These are phyloP conservation scores for Lysandra bellargus DNA, from an alignment of 2,888 invertebrate species.

Conservation along the genomic window DNA sequence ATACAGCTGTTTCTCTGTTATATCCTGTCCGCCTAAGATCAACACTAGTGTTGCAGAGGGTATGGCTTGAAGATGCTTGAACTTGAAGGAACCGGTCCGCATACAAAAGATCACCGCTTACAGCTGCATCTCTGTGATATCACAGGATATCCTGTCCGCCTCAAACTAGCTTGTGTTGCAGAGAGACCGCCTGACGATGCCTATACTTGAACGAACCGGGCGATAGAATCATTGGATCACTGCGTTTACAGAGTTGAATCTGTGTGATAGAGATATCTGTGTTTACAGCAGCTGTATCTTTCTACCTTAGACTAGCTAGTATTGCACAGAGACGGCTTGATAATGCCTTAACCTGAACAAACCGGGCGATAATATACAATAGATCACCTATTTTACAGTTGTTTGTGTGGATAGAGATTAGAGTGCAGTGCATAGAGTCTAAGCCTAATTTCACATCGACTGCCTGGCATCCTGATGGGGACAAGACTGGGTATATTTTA, in stretches of 20 bases:
- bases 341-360: too few species aligned
- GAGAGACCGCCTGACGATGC: not conserved
- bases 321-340: not conserved
- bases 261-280: too few species aligned
- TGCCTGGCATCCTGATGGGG: too few species aligned
- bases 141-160: constrained; percentile 1
- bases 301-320: not conserved
- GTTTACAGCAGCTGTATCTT: not conserved
- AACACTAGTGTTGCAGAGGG: not conserved
- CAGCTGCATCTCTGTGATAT: constrained; percentile 18
- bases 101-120: not conserved
- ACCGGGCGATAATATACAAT: too few species aligned
- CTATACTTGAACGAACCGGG: constrained; percentile 37
- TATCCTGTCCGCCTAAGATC: not conserved
- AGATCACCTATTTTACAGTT: too few species aligned
- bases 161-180: not conserved
- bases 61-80: not conserved
- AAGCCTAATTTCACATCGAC: too few species aligned
- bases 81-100: not conserved
- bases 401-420: too few species aligned
- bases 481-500: too few species aligned
- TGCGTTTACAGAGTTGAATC: not conserved
- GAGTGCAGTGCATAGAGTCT: too few species aligned
- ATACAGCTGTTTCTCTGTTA: constrained; percentile 1
- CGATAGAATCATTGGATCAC: not conserved